These are phyloP conservation scores for Microchirus variegatus DNA, from an alignment of 2,797 vertebrate genomes.

Conservation along the genomic window DNA sequence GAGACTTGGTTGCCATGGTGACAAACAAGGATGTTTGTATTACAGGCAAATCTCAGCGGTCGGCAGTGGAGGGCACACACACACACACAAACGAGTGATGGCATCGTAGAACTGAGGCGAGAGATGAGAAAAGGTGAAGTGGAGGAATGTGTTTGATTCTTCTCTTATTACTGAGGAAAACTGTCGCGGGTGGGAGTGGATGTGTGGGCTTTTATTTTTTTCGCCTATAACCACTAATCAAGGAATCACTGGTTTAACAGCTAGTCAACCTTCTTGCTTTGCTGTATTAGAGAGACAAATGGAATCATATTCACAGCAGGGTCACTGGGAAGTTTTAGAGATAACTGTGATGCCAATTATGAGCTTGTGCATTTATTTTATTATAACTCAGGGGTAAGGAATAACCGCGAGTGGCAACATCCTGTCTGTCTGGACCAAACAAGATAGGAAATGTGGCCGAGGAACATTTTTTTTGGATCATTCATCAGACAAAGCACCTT, in stretches of 20 bases:
- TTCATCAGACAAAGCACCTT: no score
- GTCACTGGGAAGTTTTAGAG: constrained; percentile 42
- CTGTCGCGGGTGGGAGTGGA: not conserved
- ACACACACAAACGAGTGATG: constrained; percentile 35
- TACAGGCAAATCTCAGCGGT: constrained; percentile 71
- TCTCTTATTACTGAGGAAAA: constrained; percentile 12
- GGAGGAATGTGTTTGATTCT: constrained; percentile 30
- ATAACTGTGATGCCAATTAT: constrained; percentile 22
- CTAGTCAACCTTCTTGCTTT: constrained; percentile 37
- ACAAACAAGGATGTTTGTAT: constrained; percentile 84
- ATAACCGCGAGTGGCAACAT: no score
- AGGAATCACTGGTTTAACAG: constrained; percentile 34
- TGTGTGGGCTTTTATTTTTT: constrained; percentile 8
- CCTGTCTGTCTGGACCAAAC: no score
- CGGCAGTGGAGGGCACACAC: constrained; percentile 39
- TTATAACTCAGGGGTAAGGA: constrained; percentile 26
- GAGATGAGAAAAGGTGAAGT: constrained; percentile 26
- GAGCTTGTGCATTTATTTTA: constrained; percentile 21
- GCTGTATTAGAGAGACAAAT: constrained; percentile 34
- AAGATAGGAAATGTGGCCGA: no score
- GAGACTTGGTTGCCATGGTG: constrained; percentile 82
- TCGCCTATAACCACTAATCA: constrained; percentile 23
- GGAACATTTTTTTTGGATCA: no score
- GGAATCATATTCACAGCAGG: constrained; percentile 41
- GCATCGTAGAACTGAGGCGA: constrained; percentile 41